Conservation (phyloP, 2,113 vertebrate species). For the Vidua macroura region DNA sequence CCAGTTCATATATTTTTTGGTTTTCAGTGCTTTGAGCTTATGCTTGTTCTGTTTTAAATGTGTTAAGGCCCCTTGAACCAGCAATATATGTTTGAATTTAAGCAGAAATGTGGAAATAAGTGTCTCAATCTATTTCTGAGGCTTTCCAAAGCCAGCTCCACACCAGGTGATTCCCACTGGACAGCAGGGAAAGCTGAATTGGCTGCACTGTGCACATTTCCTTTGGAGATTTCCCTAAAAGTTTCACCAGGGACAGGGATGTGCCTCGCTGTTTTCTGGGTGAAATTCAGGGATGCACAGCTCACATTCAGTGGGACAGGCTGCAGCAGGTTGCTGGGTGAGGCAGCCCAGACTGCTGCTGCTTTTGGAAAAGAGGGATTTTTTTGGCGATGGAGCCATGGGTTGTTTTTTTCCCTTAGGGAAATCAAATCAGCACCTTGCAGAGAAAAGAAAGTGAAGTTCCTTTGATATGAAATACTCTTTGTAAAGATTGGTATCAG, state of each 20-base stretch:
- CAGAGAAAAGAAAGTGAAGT: neutral
- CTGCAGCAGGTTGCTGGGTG: neutral
- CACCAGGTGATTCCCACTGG: neutral
- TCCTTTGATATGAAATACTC: neutral
- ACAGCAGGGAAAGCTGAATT: neutral
- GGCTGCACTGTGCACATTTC: neutral
- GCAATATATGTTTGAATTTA: fast-evolving
- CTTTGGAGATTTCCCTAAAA: neutral
- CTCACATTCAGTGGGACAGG: fast-evolving
- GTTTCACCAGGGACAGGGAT: neutral
- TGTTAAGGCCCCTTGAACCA: neutral
- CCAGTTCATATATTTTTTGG: neutral
- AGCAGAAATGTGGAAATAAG: neutral
- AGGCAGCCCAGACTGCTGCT: neutral
- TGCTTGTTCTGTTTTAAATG: neutral
- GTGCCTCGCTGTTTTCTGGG: neutral
- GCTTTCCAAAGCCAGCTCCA: neutral
- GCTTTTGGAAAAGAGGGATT: neutral
- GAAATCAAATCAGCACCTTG: constrained; percentile 35
- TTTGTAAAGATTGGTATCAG: constrained; percentile 4
- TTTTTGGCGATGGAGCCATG: neutral
- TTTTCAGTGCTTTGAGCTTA: neutral
- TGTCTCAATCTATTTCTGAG: neutral
- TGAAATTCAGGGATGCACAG: neutral
- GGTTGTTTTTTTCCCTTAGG: neutral